These are phyloP conservation scores for Panulirus ornatus DNA, from an alignment of 1,140 invertebrate genomes.

Conservation along the genomic window DNA sequence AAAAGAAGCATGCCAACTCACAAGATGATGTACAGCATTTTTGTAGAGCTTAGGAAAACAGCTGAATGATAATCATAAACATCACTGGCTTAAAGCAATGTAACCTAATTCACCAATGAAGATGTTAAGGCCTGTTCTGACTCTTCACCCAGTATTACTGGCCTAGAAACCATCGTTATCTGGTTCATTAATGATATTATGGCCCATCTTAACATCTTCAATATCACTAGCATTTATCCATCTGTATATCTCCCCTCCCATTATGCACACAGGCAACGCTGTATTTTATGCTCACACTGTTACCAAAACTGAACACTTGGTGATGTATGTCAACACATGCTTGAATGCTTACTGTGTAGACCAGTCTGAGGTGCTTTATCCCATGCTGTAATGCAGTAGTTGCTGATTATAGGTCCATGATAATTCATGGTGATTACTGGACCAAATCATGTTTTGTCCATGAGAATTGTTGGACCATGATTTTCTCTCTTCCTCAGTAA, in stretches of 20 bases:
- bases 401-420: background rate
- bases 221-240: conserved; percentile 14
- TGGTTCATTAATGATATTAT: background rate
- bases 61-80: conserved; percentile 22
- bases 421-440: background rate
- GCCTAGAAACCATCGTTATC: background rate
- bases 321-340: background rate
- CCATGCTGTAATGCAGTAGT: background rate
- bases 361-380: background rate
- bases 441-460: background rate
- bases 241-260: background rate
- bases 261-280: background rate
- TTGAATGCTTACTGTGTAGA: conserved; percentile 14
- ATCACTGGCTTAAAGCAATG: conserved; percentile 12
- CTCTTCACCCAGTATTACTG: background rate
- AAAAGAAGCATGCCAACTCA: conserved; percentile 26
- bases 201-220: conserved; percentile 32
- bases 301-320: background rate
- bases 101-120: conserved; percentile 19
- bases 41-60: conserved; percentile 22
- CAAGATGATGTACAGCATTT: conserved; percentile 30
- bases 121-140: conserved; percentile 21
- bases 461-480: background rate
- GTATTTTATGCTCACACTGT: background rate
- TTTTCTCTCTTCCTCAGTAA: no score